phyloP scores from a whole-genome alignment of 2,888 invertebrate species.

The Thelaira solivaga region DNA sequence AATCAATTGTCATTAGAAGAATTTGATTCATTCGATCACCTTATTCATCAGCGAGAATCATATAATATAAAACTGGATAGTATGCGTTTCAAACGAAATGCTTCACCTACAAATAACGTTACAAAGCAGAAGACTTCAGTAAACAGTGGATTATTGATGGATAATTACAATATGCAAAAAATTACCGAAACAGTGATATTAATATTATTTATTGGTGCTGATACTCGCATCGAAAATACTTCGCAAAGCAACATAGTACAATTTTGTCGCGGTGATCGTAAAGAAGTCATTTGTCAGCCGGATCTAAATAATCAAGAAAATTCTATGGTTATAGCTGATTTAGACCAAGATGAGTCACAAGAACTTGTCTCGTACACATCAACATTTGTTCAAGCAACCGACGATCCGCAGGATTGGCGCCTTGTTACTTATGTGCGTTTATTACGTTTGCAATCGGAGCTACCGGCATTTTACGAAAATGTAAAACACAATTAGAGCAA shows the following conservation, averaged over 20 bases:
- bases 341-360: constrained; percentile 86
- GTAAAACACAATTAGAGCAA: constrained; percentile 59
- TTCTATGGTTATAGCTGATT: constrained; percentile 85
- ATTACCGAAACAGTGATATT: constrained; percentile 86
- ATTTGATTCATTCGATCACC: constrained; percentile 72
- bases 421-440: constrained; percentile 84
- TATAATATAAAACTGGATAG: constrained; percentile 68
- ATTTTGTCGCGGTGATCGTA: constrained; percentile 79
- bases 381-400: constrained; percentile 78
- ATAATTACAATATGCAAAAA: constrained; percentile 78
- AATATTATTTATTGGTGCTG: constrained; percentile 86
- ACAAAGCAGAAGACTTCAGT: constrained; percentile 65
- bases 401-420: constrained; percentile 78
- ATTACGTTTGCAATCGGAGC: constrained; percentile 84
- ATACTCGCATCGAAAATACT: constrained; percentile 86
- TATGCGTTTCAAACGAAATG: constrained; percentile 63
- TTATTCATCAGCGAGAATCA: constrained; percentile 71
- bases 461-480: constrained; percentile 82
- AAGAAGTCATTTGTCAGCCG: constrained; percentile 82
- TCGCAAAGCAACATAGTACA: constrained; percentile 88
- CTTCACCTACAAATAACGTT: constrained; percentile 62
- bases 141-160: constrained; percentile 62
- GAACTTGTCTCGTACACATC: constrained; percentile 88
- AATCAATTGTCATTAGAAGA: constrained; percentile 53
- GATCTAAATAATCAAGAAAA: constrained; percentile 85